These are phyloP conservation scores for Pollenia angustigena DNA, from an alignment of 2,888 invertebrate species.

Conservation along the genomic window DNA sequence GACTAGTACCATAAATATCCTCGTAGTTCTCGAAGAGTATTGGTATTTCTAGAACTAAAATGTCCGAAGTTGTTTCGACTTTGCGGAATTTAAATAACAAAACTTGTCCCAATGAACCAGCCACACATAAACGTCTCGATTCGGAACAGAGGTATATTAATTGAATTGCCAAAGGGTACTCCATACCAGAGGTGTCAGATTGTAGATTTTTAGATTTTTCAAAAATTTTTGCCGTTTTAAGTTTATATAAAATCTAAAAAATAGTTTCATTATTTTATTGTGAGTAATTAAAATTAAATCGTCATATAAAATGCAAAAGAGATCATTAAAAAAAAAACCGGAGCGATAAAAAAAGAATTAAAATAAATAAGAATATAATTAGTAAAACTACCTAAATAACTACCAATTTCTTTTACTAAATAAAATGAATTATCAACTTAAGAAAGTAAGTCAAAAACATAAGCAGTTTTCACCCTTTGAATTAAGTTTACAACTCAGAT, in stretches of 20 bases:
- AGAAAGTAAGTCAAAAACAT: too few relatives aligned
- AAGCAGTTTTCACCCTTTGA: too few relatives aligned
- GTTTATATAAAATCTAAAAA: slow-evolving; percentile 93
- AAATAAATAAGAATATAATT: too few relatives aligned
- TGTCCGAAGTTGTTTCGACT: slow-evolving; percentile 92
- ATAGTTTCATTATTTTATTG: not conserved
- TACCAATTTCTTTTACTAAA: too few relatives aligned
- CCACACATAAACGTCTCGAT: slow-evolving; percentile 93
- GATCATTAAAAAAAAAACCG: too few relatives aligned
- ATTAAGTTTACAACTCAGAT: too few relatives aligned
- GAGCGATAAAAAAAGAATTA: too few relatives aligned
- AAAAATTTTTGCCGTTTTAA: slow-evolving; percentile 95
- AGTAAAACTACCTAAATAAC: too few relatives aligned
- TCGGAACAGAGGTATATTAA: slow-evolving; percentile 96
- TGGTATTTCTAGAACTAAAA: slow-evolving; percentile 93
- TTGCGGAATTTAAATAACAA: slow-evolving; percentile 98
- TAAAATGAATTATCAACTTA: too few relatives aligned
- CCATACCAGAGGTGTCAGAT: slow-evolving; percentile 87
- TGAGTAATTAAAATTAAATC: too few relatives aligned
- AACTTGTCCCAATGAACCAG: slow-evolving; percentile 96
- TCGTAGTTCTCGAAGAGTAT: slow-evolving; percentile 93
- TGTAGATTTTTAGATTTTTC: slow-evolving; percentile 87
- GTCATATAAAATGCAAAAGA: too few relatives aligned
- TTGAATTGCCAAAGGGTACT: slow-evolving; percentile 96
- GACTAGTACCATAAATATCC: slow-evolving; percentile 90